A percentile compares a stretch with the other conserved stretches of the same genome.
Conservation (phyloP, 1,140 invertebrate genomes). For the Metopolophium dirhodum region DNA sequence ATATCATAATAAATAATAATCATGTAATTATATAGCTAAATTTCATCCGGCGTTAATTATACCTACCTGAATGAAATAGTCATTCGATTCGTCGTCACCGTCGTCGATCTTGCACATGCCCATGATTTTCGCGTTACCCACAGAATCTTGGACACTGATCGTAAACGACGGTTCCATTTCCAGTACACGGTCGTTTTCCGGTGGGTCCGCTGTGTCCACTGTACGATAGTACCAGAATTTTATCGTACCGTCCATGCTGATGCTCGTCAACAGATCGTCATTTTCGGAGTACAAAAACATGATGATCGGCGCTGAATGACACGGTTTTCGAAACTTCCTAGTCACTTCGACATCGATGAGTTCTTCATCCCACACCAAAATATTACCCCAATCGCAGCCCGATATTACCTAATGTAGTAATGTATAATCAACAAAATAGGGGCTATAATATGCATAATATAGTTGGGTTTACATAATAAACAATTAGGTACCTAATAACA, state of each 20-base stretch:
- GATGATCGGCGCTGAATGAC: constrained; percentile 76
- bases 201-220: constrained; percentile 80
- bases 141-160: constrained; percentile 66
- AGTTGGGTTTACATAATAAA: too few species aligned
- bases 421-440: background rate
- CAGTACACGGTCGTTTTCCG: constrained; percentile 77
- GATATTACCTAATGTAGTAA: constrained; percentile 77
- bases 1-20: too few species aligned
- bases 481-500: too few species aligned
- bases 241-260: constrained; percentile 80
- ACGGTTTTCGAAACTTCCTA: constrained; percentile 72
- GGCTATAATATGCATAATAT: too few species aligned
- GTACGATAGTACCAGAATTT: constrained; percentile 87
- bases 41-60: background rate
- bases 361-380: constrained; percentile 86
- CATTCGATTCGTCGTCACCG: constrained; percentile 63
- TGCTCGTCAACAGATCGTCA: constrained; percentile 69
- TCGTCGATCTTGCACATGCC: constrained; percentile 65
- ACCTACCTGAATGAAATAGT: constrained; percentile 77
- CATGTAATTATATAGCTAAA: too few species aligned
- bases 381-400: constrained; percentile 87
- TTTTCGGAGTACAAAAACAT: constrained; percentile 72
- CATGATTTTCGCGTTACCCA: constrained; percentile 64
- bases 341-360: constrained; percentile 83
- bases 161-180: constrained; percentile 86